These are phyloP conservation scores for Morone saxatilis DNA, from an alignment of 2,113 vertebrate species.

Conservation along the genomic window DNA sequence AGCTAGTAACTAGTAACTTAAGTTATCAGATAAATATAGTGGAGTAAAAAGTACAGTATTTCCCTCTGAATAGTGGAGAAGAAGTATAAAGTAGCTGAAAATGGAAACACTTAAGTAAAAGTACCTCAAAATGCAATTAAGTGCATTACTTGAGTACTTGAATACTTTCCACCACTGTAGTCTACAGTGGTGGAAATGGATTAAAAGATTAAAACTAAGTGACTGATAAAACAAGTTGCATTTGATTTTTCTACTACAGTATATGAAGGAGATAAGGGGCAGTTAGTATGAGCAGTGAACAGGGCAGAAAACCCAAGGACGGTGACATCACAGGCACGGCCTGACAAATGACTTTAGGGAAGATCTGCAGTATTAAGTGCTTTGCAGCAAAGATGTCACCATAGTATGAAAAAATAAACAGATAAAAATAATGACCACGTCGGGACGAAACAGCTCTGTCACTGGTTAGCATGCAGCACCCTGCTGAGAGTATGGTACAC, in stretches of 20 bases:
- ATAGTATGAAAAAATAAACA: not conserved
- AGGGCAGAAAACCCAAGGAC: not conserved
- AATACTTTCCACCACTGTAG: not conserved
- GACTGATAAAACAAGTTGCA: not conserved
- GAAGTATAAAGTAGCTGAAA: not conserved
- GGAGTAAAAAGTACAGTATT: not conserved
- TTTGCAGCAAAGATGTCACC: conserved; percentile 26
- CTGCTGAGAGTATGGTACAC: conserved; percentile 24
- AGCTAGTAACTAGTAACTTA: not conserved
- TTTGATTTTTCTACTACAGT: not conserved
- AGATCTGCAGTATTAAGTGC: conserved; percentile 28
- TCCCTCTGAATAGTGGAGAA: not conserved
- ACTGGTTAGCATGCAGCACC: conserved; percentile 5
- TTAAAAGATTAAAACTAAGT: not conserved
- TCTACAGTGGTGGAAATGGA: not conserved
- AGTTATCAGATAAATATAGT: not conserved
- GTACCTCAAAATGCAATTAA: not conserved
- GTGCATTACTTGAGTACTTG: no score
- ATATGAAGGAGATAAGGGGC: not conserved
- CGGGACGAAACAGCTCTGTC: not conserved
- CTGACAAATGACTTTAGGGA: conserved; percentile 11
- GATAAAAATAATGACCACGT: conserved; percentile 37
- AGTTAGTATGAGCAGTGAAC: not conserved
- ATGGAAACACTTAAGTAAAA: not conserved
- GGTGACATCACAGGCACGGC: not conserved